Conservation (phyloP, 2,113 vertebrate genomes). For the Oncorhynchus nerka region DNA sequence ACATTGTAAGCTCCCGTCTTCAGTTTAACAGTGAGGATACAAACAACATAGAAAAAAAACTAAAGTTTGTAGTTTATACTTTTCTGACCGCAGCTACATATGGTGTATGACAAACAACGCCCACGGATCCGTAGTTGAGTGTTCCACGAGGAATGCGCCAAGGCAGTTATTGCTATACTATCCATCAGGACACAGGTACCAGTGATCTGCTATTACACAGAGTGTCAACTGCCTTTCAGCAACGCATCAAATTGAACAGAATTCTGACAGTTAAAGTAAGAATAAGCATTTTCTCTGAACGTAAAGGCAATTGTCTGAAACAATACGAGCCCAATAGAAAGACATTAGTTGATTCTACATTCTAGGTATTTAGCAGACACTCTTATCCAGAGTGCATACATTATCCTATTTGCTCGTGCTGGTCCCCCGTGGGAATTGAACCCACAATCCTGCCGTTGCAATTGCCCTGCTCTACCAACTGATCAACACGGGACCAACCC, state of each 20-base stretch:
- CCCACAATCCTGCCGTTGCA: no score
- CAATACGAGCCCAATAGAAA: constrained; percentile 35
- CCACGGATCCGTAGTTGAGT: constrained; percentile 12
- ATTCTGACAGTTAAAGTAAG: constrained; percentile 43
- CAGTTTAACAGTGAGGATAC: background rate
- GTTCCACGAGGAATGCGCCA: constrained; percentile 14
- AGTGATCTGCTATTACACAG: constrained; percentile 3
- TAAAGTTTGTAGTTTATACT: background rate
- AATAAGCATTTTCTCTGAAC: constrained; percentile 29
- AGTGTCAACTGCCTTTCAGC: constrained; percentile 41
- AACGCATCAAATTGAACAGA: constrained; percentile 45
- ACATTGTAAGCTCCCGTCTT: constrained; percentile 20
- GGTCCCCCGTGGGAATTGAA: no score
- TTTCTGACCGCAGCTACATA: constrained; percentile 35
- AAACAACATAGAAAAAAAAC: background rate
- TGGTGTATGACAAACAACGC: constrained; percentile 25
- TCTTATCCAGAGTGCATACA: no score
- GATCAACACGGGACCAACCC: no score
- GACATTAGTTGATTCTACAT: no score
- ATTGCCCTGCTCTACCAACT: no score
- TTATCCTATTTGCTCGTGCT: no score
- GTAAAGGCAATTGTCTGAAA: constrained; percentile 45
- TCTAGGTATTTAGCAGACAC: no score
- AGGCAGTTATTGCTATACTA: constrained; percentile 48
- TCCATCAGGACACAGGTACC: constrained; percentile 21